phyloP scores from a whole-genome alignment of 2,113 vertebrate species.

The Phalacrocorax carbo region DNA sequence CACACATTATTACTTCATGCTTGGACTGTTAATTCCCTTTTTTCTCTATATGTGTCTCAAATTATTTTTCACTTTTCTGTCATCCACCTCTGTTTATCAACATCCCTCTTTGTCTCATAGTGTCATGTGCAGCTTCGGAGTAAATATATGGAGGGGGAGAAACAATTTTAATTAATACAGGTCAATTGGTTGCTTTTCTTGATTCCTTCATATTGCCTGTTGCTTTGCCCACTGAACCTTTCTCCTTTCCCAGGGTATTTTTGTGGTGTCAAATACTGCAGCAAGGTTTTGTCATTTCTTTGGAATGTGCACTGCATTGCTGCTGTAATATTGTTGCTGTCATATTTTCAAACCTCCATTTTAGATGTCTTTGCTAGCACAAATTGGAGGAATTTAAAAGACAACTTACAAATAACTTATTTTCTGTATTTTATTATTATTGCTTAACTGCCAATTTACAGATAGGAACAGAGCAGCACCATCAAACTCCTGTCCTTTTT shows the following conservation, averaged over 20 bases:
- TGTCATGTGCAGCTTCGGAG: background rate
- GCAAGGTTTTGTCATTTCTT: background rate
- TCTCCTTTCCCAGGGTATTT: background rate
- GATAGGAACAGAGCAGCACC: background rate
- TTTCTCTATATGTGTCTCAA: background rate
- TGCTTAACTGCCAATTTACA: background rate
- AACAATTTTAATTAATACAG: background rate
- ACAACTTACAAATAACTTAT: background rate
- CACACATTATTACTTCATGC: background rate
- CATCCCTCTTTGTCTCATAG: background rate
- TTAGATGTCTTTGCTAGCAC: slow-evolving; percentile 8
- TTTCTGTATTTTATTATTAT: background rate
- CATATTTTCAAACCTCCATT: background rate
- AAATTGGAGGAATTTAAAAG: background rate
- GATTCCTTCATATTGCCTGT: background rate
- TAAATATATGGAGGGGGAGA: fast-evolving
- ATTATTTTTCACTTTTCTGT: background rate
- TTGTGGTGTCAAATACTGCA: background rate
- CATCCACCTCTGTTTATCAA: background rate
- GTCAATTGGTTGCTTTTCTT: background rate
- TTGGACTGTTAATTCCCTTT: background rate
- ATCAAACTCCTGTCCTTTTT: background rate
- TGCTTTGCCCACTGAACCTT: background rate
- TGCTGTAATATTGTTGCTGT: background rate
- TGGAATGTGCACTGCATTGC: background rate